phyloP scores from a whole-genome alignment of 2,113 vertebrate genomes.

The Suricata suricatta region DNA sequence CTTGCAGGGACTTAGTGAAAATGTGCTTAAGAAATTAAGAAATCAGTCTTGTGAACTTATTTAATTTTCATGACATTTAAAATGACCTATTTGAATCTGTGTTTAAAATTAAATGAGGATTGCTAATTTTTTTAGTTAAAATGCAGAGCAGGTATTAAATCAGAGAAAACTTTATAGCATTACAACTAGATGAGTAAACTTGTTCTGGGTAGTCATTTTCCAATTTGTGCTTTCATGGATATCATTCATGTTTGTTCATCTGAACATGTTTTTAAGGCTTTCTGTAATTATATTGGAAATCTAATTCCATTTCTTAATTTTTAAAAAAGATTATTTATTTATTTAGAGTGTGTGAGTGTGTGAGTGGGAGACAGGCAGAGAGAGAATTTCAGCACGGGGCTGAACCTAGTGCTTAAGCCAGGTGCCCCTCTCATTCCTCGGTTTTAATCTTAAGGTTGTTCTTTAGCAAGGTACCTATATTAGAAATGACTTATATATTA shows the following conservation, averaged over 20 bases:
- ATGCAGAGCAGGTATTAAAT: neutral
- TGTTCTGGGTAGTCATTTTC: neutral
- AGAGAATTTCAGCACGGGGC: no score
- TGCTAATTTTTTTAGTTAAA: constrained; percentile 36
- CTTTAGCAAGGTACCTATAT: neutral
- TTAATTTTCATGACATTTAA: constrained; percentile 42
- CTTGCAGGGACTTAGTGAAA: constrained; percentile 36
- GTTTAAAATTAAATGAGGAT: constrained; percentile 20
- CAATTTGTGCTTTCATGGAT: neutral
- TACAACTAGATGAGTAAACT: neutral
- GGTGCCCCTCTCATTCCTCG: neutral
- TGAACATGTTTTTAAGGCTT: neutral
- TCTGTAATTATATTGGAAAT: neutral
- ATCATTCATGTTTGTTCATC: neutral
- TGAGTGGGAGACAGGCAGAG: no score
- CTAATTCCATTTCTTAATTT: neutral
- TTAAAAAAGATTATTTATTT: no score
- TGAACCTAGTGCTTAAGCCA: no score
- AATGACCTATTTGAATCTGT: constrained; percentile 12
- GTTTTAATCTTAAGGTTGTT: neutral
- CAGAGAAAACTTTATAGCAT: neutral
- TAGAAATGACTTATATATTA: neutral
- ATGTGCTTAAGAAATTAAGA: constrained; percentile 24
- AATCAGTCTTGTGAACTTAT: neutral
- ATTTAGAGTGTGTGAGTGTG: no score